Percentiles rank a stretch among this genome's conserved stretches.
phyloP scores from a whole-genome alignment of 2,113 vertebrate species.

The Cavia porcellus region DNA sequence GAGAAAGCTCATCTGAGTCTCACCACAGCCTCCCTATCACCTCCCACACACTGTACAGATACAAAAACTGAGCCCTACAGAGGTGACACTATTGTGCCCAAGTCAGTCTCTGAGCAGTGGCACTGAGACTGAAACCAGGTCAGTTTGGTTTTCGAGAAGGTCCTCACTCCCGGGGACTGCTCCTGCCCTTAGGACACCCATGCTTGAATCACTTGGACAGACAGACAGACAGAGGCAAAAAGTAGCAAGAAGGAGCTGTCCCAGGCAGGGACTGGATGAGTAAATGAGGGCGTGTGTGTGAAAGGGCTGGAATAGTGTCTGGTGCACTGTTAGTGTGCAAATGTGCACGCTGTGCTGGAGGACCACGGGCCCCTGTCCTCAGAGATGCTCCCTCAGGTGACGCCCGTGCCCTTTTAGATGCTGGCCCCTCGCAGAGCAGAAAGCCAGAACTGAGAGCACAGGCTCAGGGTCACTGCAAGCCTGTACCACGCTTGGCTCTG shows the following conservation, averaged over 20 bases:
- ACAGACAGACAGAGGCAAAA: background rate
- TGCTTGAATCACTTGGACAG: background rate
- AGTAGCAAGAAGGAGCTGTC: background rate
- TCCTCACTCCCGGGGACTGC: background rate
- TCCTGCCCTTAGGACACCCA: background rate
- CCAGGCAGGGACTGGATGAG: background rate
- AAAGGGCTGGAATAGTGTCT: background rate
- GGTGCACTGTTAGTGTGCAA: no score
- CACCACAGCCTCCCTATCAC: background rate
- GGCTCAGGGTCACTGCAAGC: background rate
- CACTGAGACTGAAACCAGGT: background rate
- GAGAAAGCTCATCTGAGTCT: background rate
- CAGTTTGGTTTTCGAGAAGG: background rate
- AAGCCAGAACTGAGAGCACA: background rate
- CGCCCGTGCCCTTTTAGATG: accelerated
- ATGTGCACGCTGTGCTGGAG: background rate
- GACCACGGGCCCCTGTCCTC: accelerated
- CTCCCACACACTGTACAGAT: background rate
- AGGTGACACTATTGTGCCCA: background rate
- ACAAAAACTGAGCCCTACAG: background rate
- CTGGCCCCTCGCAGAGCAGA: background rate
- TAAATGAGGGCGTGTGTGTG: background rate
- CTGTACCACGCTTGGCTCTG: background rate
- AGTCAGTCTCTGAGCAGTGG: background rate
- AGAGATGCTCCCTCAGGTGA: background rate